phyloP scores from a whole-genome alignment of 2,797 vertebrate genomes.

The Discoglossus pictus region DNA sequence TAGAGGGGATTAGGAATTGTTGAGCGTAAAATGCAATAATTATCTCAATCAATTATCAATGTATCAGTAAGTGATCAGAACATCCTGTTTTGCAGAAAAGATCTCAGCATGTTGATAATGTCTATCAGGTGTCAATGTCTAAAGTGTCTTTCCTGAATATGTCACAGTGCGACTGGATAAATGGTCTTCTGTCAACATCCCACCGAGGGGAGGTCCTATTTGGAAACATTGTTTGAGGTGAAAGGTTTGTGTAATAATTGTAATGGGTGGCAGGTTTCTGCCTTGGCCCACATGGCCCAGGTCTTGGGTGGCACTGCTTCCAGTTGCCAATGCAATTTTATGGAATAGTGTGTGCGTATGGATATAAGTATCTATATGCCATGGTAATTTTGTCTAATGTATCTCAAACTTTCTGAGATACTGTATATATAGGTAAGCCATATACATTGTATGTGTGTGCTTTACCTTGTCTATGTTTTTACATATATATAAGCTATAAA shows the following conservation, averaged over 20 bases:
- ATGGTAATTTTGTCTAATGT: too few species aligned
- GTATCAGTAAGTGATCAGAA: conserved; percentile 23
- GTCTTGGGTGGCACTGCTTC: too few species aligned
- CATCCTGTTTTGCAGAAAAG: conserved; percentile 42
- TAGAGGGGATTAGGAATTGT: too few species aligned
- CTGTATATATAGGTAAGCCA: too few species aligned
- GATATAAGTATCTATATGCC: too few species aligned
- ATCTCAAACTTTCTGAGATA: too few species aligned
- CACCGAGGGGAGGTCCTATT: not conserved
- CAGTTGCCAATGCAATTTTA: too few species aligned
- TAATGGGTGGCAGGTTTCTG: not conserved
- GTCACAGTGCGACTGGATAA: conserved; percentile 28
- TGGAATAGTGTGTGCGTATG: too few species aligned
- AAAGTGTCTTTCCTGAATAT: conserved; percentile 17
- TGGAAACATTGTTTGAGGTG: not conserved
- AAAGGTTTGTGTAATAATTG: conserved; percentile 10
- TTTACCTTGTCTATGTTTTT: too few species aligned
- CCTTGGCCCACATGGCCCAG: too few species aligned
- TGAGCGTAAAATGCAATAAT: conserved; percentile 25
- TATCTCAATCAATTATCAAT: conserved; percentile 39
- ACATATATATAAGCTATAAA: too few species aligned
- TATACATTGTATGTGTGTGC: too few species aligned
- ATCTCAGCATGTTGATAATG: conserved; percentile 36
- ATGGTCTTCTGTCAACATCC: conserved; percentile 28
- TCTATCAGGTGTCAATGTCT: conserved; percentile 41